Evolutionary conservation across 2,113 vertebrate genomes (phyloP).

Genomic region (Phocoena sinus): DNA sequence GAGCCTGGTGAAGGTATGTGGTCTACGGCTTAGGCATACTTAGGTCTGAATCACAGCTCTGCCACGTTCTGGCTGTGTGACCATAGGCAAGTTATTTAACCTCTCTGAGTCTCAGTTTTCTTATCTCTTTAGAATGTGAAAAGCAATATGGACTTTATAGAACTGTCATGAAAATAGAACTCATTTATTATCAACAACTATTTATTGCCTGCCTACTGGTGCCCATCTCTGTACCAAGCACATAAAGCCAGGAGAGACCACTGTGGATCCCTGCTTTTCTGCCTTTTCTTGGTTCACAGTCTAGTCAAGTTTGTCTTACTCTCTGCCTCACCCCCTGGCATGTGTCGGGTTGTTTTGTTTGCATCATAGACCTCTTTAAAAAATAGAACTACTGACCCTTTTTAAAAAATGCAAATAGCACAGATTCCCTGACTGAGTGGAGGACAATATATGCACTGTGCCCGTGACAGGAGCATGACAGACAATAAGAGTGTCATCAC

Average conservation of each 20-base stretch:
- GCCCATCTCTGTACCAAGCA: not conserved
- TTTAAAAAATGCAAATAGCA: not conserved
- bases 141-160: not conserved
- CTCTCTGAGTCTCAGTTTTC: not conserved
- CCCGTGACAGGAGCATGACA: no score
- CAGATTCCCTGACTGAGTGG: not conserved
- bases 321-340: not conserved
- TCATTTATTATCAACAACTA: not conserved
- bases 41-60: not conserved
- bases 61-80: not conserved
- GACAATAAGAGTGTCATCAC: not conserved
- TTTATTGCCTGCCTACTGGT: not conserved
- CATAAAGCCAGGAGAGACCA: not conserved
- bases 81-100: not conserved
- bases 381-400: not conserved
- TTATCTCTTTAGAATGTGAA: not conserved
- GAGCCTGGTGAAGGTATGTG: not conserved
- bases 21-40: not conserved
- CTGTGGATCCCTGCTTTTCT: not conserved
- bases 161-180: not conserved
- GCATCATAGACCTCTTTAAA: not conserved
- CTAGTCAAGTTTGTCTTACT: not conserved
- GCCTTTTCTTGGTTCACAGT: not conserved
- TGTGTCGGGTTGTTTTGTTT: no score
- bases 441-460: not conserved